Conservation (phyloP, 1,140 invertebrate genomes). For the Temnothorax nylanderi region DNA sequence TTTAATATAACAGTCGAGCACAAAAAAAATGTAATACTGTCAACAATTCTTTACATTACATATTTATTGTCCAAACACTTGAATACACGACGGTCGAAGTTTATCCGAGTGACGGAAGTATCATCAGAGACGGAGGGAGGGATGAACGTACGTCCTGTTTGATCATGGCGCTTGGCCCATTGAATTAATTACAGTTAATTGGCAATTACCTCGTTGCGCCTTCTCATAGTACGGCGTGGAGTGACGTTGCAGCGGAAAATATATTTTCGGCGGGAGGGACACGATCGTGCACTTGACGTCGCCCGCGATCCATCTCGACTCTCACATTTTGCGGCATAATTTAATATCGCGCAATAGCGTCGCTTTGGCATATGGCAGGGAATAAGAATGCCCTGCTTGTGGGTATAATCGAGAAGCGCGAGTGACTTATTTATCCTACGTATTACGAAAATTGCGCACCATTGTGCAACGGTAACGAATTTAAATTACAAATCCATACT, state of each 20-base stretch:
- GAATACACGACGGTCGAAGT: neutral
- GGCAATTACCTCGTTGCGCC: conserved; percentile 75
- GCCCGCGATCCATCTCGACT: conserved; percentile 22
- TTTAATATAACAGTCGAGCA: neutral
- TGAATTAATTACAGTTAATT: conserved; percentile 82
- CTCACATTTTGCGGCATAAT: conserved; percentile 52
- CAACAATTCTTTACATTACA: neutral
- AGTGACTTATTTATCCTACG: conserved; percentile 7
- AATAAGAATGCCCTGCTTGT: neutral
- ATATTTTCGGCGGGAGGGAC: conserved; percentile 68
- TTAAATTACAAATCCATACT: neutral
- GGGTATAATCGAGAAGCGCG: neutral
- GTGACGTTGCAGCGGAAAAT: conserved; percentile 69
- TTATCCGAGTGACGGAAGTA: conserved; percentile 19
- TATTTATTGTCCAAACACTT: neutral
- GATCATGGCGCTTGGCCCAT: conserved; percentile 74
- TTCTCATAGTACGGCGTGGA: conserved; percentile 60
- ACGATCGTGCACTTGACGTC: conserved; percentile 63
- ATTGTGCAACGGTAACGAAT: conserved; percentile 17
- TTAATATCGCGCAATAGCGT: conserved; percentile 58
- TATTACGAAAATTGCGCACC: conserved; percentile 5
- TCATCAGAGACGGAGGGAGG: neutral
- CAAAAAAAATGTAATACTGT: neutral
- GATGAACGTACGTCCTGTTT: conserved; percentile 57
- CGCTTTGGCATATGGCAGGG: neutral